Evolutionary conservation across 1,140 invertebrate species (phyloP), one percentile per base, ranked within the genome.

Genomic region (Monomorium pharaonis): DNA sequence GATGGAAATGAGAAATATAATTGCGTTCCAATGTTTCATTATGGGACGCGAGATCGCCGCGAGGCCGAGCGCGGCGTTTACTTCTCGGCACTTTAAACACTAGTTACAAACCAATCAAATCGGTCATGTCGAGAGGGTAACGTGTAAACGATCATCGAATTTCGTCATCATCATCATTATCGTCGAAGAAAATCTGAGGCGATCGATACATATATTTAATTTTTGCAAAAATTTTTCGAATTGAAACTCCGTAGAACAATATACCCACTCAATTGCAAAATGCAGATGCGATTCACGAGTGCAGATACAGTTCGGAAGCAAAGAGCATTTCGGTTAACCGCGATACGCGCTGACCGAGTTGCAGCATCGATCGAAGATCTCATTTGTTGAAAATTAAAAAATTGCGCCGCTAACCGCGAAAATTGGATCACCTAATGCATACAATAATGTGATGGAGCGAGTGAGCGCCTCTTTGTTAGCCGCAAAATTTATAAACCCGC

Each of bases 1-100:
- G 78, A 83, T 83, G 78, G 67, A 83, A 83, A 83, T 83, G 78
- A 83, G 78, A 83, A 83, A 83, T 83, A 83, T 83, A 83, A 83
- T 83, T 83, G 78, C 78, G 67, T 83, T 83, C 67, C 78, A 42
- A 72, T 83, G 78, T 74, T 83, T 54, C 51, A 83, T 83, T 83
- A 83, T 83, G 67, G 51, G 65, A 58, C 67, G 51, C 65, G 78
- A 14, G 51, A 83, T 74, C 78, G 78, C 78, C 78, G 78, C 78
- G 78, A 83, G 67, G 51, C 18, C 63, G 49, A 7, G 60, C 78
- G 65, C 24, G 51, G 51, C 24, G 37, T 58, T 74, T 44, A 44
- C 27, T 44, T 74, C 42, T 69, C 78, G 24, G 14, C 18, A 58
- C 51, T 74, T 83, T 18, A 33, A 58, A 47, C 67, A 27, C 51